Evolutionary conservation across 1,140 invertebrate species (phyloP), one percentile per base, ranked within the genome.

Genomic region (Araneus ventricosus): DNA sequence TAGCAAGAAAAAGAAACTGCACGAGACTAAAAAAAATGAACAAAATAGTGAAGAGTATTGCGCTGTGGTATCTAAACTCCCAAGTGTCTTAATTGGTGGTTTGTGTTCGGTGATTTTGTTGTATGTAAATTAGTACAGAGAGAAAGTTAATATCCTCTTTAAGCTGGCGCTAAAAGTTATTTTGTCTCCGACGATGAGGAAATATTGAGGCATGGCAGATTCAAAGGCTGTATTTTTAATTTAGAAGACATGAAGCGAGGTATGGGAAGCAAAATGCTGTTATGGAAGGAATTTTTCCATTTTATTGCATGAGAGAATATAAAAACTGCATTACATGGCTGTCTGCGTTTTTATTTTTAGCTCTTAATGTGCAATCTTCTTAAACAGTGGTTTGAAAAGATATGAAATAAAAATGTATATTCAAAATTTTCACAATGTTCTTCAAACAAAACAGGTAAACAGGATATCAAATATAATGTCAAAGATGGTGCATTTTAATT

Each of bases 21-120:
- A 2, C 24, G 37, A 24, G 27, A 14, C n/a, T 2, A 30, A 52
- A 84, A 84, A 84, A 14, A 27, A 17, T 7, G 34, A 34, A 14
- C n/a, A 61, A 61, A 87, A 61, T 2, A 22, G 27, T 24, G 59
- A 61, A 37, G 17, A 84, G 24, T 84, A 24, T 57, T 57, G 10
- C 45, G 17, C 45, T 52, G 82, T 57, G 82, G 82, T 84, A 84
- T 45, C 52, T 61, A 37, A 61, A 37, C 61, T 4, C 63, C 34
- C 61, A 59, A 61, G 57, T 87, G 37, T n/a, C 85, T 39, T 87
- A 87, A 87, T 87, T 87, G 57, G 85, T 61, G 85, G 85, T 61
- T 52, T 24, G 34, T 24, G 57, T 61, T 10, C n/a, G 45, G n/a
- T 84, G 82, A 84, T 84, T 84, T 41, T 39, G 57, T 17, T 61